These are phyloP conservation scores for Vannuccia rotundouncinata DNA, from an alignment of 2,888 invertebrate genomes.

Conservation along the genomic window DNA sequence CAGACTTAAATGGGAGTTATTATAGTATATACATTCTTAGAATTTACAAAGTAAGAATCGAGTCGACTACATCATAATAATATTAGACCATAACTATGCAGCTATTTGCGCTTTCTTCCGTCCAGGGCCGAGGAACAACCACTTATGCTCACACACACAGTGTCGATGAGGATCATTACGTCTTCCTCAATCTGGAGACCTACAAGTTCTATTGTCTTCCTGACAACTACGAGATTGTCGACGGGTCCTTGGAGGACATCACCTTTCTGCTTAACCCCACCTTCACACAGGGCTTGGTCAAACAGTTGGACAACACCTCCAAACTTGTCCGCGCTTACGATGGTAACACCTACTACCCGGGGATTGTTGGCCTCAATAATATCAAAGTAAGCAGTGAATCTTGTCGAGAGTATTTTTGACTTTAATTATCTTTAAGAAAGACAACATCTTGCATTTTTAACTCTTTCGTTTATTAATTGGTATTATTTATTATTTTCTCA, in stretches of 20 bases:
- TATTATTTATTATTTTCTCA: too few species aligned
- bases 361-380: slow-evolving; percentile 92
- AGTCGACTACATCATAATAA: too few species aligned
- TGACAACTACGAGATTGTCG: slow-evolving; percentile 97
- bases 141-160: slow-evolving; percentile 99
- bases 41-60: too few species aligned
- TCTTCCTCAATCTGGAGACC: slow-evolving; percentile 89
- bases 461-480: too few species aligned
- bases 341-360: slow-evolving; percentile 85
- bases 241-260: slow-evolving; percentile 89
- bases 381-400: slow-evolving; percentile 66
- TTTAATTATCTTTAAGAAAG: too few species aligned
- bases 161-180: slow-evolving; percentile 93
- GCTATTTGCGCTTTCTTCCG: too few species aligned
- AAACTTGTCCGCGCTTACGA: slow-evolving; percentile 90
- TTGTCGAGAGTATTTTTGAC: not conserved
- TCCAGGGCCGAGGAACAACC: slow-evolving; percentile 75
- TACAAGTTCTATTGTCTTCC: slow-evolving; percentile 96
- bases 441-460: too few species aligned
- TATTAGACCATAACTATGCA: too few species aligned
- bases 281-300: slow-evolving; percentile 75
- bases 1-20: too few species aligned
- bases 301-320: slow-evolving; percentile 69
- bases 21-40: too few species aligned
- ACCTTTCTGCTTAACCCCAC: slow-evolving; percentile 94